These are phyloP conservation scores for Synaphobranchus kaupii DNA, from an alignment of 2,797 vertebrate genomes.

Conservation along the genomic window DNA sequence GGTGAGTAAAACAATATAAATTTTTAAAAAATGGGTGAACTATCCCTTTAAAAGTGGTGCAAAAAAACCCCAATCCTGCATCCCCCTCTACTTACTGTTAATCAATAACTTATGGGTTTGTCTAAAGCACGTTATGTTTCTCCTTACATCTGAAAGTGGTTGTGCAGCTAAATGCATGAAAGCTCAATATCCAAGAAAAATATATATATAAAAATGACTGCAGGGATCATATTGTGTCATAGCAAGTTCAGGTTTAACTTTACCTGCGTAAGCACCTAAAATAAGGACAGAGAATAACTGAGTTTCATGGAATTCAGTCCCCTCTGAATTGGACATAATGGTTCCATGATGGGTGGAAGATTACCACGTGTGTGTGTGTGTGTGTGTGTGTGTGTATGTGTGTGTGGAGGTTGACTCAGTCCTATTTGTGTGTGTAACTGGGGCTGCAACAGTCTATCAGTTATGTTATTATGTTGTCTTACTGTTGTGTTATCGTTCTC, in stretches of 20 bases:
- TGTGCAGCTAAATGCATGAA: constrained; percentile 5
- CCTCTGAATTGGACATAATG: not conserved
- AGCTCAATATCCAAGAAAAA: not conserved
- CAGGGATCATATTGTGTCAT: not conserved
- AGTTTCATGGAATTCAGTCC: not conserved
- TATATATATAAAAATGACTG: not conserved
- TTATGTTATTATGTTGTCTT: not conserved
- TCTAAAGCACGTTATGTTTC: not conserved
- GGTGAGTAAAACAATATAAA: too few species aligned
- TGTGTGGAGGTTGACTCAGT: not conserved
- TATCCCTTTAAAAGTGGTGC: not conserved
- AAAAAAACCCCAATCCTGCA: not conserved
- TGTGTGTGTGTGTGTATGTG: too few species aligned
- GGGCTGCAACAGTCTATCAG: not conserved
- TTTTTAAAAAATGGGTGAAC: too few species aligned
- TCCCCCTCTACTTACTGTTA: not conserved
- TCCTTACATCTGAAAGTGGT: constrained; percentile 2
- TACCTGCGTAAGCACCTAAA: not conserved
- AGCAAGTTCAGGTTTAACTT: not conserved
- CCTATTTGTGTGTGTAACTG: not conserved
- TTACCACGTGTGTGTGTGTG: not conserved
- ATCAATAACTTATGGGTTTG: not conserved
- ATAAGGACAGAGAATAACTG: not conserved
- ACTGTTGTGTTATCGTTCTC: not conserved
- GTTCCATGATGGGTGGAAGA: not conserved